Percentiles rank a stretch among this genome's conserved stretches.
Conservation (phyloP, 1,140 invertebrate genomes). For the Doryteuthis pealeii region DNA sequence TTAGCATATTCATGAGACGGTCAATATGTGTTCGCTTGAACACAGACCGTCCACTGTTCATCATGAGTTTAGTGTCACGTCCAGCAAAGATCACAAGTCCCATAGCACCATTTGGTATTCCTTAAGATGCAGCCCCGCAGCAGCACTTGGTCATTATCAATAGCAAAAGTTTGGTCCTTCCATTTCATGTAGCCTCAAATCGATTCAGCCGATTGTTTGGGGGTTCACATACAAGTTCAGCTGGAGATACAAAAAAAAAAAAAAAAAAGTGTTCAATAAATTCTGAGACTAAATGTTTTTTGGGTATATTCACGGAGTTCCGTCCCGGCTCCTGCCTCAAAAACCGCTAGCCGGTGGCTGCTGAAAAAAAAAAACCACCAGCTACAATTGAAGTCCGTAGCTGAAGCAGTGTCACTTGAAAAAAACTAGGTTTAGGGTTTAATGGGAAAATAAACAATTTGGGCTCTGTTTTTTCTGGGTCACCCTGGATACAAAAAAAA, state of each 20-base stretch:
- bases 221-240: slow-evolving; percentile 94
- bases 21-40: slow-evolving; percentile 99
- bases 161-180: slow-evolving; percentile 66
- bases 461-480: too few relatives aligned
- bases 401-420: too few relatives aligned
- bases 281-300: too few relatives aligned
- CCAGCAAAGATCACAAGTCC: slow-evolving; percentile 96
- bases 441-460: too few relatives aligned
- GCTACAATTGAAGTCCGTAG: too few relatives aligned
- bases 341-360: too few relatives aligned
- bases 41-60: slow-evolving; percentile 98
- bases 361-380: too few relatives aligned
- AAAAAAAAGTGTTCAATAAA: too few relatives aligned
- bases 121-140: slow-evolving; percentile 92
- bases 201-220: slow-evolving; percentile 98
- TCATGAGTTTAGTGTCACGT: slow-evolving; percentile 98
- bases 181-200: slow-evolving; percentile 79
- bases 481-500: too few relatives aligned
- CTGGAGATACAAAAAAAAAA: slow-evolving; percentile 56
- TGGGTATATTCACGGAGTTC: too few relatives aligned
- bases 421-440: too few relatives aligned
- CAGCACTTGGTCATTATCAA: slow-evolving; percentile 91
- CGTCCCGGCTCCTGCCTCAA: too few relatives aligned
- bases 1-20: slow-evolving; percentile 95
- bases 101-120: slow-evolving; percentile 92